These are phyloP conservation scores for Idaea dimidiata DNA, from an alignment of 2,888 invertebrate genomes.

Conservation along the genomic window DNA sequence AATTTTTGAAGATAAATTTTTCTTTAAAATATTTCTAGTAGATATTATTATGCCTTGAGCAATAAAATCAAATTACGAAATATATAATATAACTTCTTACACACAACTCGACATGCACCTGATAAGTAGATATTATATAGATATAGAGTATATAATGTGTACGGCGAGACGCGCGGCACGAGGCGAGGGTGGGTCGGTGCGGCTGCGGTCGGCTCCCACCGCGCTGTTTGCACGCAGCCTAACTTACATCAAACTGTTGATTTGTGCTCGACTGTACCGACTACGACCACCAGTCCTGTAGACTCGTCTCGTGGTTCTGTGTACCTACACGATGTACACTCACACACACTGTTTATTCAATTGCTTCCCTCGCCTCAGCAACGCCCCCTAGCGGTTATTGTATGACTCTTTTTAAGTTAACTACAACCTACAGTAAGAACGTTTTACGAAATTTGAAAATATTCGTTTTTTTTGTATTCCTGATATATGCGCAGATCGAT, in stretches of 20 bases:
- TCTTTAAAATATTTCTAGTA: too few relatives aligned
- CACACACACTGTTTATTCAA: not conserved
- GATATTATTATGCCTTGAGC: too few relatives aligned
- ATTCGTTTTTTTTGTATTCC: too few relatives aligned
- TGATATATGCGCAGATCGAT: too few relatives aligned
- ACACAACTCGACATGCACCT: too few relatives aligned
- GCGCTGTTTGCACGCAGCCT: not conserved
- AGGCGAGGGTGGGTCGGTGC: not conserved
- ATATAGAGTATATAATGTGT: not conserved
- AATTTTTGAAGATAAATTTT: too few relatives aligned
- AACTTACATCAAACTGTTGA: conserved; percentile 1
- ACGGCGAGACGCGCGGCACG: not conserved
- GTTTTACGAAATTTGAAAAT: too few relatives aligned
- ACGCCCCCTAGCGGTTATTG: too few relatives aligned
- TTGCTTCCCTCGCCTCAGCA: not conserved
- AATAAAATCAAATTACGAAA: too few relatives aligned
- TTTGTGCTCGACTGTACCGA: not conserved
- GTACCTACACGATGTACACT: not conserved
- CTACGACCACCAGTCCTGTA: not conserved
- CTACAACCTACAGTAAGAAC: too few relatives aligned
- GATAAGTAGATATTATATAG: not conserved
- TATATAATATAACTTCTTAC: too few relatives aligned
- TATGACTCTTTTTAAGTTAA: too few relatives aligned
- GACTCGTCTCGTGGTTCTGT: not conserved
- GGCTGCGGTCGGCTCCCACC: not conserved